phyloP scores from a whole-genome alignment of 2,113 vertebrate species.

The Beaufortia kweichowensis region DNA sequence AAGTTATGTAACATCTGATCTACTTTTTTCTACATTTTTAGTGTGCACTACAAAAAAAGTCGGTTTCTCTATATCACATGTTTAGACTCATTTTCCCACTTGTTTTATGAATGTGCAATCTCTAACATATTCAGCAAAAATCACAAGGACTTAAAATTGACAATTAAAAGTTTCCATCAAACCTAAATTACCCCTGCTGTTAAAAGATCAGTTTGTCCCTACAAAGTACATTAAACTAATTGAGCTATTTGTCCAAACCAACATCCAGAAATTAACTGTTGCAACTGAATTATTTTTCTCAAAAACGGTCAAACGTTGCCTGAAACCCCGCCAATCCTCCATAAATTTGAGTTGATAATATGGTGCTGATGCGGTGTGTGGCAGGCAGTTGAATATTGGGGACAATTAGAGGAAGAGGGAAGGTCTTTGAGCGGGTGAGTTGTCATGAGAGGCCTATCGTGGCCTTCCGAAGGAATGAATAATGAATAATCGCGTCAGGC shows the following conservation, averaged over 20 bases:
- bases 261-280: constrained; percentile 36
- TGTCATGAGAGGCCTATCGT: constrained; percentile 61
- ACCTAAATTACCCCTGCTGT: background rate
- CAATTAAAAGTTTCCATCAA: too few species aligned
- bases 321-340: constrained; percentile 7
- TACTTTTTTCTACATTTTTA: background rate
- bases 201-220: constrained; percentile 11
- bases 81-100: background rate
- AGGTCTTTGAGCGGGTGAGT: constrained; percentile 46
- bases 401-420: constrained; percentile 27
- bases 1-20: background rate
- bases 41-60: too few species aligned
- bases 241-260: constrained; percentile 38
- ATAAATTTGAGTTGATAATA: constrained; percentile 35
- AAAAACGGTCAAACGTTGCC: constrained; percentile 19
- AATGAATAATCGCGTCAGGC: constrained; percentile 62
- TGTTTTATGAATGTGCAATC: background rate
- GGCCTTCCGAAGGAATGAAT: constrained; percentile 68
- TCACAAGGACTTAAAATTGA: background rate
- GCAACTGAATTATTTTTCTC: constrained; percentile 20
- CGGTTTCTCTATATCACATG: background rate
- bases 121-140: background rate
- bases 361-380: constrained; percentile 18
- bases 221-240: constrained; percentile 35
- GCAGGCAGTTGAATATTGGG: background rate